A percentile compares a stretch with the other conserved stretches of the same genome.
Conservation (phyloP, 2,113 vertebrate species). For the Crotalus viridis region DNA sequence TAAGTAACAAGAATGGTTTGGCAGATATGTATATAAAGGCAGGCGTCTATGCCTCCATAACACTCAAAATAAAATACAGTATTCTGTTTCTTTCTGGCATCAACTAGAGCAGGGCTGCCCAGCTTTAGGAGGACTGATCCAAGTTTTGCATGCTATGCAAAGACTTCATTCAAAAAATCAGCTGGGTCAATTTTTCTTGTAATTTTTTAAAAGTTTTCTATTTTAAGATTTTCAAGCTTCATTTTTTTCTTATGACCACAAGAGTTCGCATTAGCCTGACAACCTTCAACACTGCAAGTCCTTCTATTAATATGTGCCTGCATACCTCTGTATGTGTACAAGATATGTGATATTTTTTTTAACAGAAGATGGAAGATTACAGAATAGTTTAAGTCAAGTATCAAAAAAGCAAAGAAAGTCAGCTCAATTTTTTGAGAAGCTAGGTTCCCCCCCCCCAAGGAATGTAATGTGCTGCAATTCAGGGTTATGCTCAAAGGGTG, state of each 20-base stretch:
- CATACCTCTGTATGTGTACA: background rate
- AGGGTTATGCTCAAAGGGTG: background rate
- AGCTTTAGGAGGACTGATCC: background rate
- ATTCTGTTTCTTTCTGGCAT: background rate
- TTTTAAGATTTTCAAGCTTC: background rate
- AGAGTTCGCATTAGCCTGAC: background rate
- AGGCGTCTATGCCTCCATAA: background rate
- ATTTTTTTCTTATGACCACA: background rate
- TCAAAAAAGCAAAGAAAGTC: background rate
- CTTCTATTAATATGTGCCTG: background rate
- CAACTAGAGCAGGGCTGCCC: background rate
- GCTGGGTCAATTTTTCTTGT: background rate
- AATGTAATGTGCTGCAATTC: background rate
- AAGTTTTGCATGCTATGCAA: background rate
- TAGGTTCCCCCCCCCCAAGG: background rate
- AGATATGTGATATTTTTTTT: background rate
- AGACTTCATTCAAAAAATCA: background rate
- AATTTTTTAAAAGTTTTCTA: background rate
- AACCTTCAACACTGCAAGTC: background rate
- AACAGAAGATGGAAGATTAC: background rate
- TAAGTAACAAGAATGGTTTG: background rate
- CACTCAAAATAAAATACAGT: background rate
- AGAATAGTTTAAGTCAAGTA: background rate
- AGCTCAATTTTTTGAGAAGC: background rate
- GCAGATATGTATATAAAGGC: background rate